Evolutionary conservation across 2,797 vertebrate genomes (phyloP).

Genomic region (Poecilia wingei): DNA sequence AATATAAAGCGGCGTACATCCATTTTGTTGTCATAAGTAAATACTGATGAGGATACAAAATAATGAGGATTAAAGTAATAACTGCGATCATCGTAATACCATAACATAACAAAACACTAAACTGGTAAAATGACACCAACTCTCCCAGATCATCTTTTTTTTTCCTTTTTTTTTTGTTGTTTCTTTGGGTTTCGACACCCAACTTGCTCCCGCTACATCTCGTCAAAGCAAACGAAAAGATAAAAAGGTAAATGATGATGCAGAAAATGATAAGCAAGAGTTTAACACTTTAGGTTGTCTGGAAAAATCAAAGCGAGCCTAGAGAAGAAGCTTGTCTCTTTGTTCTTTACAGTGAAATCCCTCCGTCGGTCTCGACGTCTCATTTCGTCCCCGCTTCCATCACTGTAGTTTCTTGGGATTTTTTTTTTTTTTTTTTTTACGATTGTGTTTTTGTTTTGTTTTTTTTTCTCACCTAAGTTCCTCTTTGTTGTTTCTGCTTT

Average conservation of each 20-base stretch:
- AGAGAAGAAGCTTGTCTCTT: slow-evolving; percentile 71
- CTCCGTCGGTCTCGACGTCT: slow-evolving; percentile 48
- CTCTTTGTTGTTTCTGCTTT: slow-evolving; percentile 49
- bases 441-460: background rate
- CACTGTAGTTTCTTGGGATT: slow-evolving; percentile 49
- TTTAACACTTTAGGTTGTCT: slow-evolving; percentile 61
- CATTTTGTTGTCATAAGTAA: slow-evolving; percentile 76
- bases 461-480: slow-evolving; percentile 23
- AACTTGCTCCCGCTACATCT: slow-evolving; percentile 55
- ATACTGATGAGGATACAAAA: slow-evolving; percentile 78
- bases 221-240: slow-evolving; percentile 43
- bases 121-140: slow-evolving; percentile 61
- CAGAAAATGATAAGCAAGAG: slow-evolving; percentile 64
- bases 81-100: slow-evolving; percentile 64
- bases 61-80: slow-evolving; percentile 76
- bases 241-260: slow-evolving; percentile 53
- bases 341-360: slow-evolving; percentile 59
- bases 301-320: slow-evolving; percentile 69
- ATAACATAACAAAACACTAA: slow-evolving; percentile 73
- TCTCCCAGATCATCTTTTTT: slow-evolving; percentile 38
- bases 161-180: too few relatives aligned
- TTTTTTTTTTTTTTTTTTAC: slow-evolving; percentile 31
- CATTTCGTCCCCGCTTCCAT: slow-evolving; percentile 36
- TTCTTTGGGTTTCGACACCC: slow-evolving; percentile 33
- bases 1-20: slow-evolving; percentile 74